Evolutionary conservation across 2,113 vertebrate species (phyloP), one percentile per base, ranked within the genome.

Genomic region (Actinemys pallida): DNA sequence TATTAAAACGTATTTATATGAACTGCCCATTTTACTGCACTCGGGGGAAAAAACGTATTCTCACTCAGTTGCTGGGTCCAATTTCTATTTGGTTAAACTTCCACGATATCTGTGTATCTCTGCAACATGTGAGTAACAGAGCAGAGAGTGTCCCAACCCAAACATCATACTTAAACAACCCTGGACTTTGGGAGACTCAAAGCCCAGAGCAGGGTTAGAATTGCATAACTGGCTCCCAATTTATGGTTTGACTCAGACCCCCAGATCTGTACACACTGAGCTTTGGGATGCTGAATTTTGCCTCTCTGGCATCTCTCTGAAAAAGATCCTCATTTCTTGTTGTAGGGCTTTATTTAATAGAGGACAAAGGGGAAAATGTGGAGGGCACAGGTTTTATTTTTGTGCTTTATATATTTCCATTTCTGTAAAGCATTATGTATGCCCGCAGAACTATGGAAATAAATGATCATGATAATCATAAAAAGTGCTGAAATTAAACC

Each of bases 21-120:
- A 84, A 54, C 35, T 5, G 65, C 2, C 39, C 42, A 76, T 76
- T 76, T 76, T 76, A 27, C 42, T 76, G 9, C 42, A 76, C 10
- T 8, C 39, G 8, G 2, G 1, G 14, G 10, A 17, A 27, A 84
- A 86, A 31, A 13, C n/a, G n/a, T 78, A 45, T 75, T 53, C 19
- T 92, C 31, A 12, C 13, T 27, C 25, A 42, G 29, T 47, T 35
- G 5, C 13, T 69, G 42, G 3, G 4, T 52, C 83, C 1, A 1
- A 22, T 27, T 35, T 35, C 1, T 7, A 2, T 81, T 90, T 31
- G 19, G 31, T 76, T 85, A 65, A 78, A 84, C 0, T 85, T 50
- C 1, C 11, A 17, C 5, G 0, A 0, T 47, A 47, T 54, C 56
- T 83, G 29, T 88, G 31, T 50, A 8, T 39, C 47, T 49, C 87